Conservation (phyloP, 1,140 invertebrate genomes). For the Calephelis nemesis region DNA sequence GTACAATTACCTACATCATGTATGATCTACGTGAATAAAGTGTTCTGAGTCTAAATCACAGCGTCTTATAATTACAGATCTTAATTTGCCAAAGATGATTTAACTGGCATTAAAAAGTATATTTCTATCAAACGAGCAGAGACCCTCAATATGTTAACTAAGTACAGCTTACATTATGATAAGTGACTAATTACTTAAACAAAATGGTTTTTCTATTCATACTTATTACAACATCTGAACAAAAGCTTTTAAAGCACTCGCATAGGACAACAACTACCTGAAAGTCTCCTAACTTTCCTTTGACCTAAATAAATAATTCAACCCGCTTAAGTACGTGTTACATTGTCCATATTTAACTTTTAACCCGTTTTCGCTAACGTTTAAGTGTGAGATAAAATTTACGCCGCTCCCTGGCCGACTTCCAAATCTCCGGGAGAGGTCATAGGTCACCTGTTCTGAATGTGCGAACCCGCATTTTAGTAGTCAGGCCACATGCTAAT, state of each 20-base stretch:
- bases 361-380: slow-evolving; percentile 48
- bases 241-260: slow-evolving; percentile 6
- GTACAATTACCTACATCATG: too few relatives aligned
- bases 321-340: slow-evolving; percentile 35
- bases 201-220: background rate
- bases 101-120: too few relatives aligned
- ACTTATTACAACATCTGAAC: background rate
- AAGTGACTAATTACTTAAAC: background rate
- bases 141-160: too few relatives aligned
- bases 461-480: slow-evolving; percentile 48
- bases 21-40: too few relatives aligned
- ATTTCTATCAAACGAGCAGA: too few relatives aligned
- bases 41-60: too few relatives aligned
- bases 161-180: too few relatives aligned
- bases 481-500: slow-evolving; percentile 25
- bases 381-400: slow-evolving; percentile 53
- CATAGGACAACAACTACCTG: slow-evolving; percentile 7
- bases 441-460: slow-evolving; percentile 53
- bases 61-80: too few relatives aligned
- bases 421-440: slow-evolving; percentile 52
- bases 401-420: slow-evolving; percentile 44
- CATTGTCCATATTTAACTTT: slow-evolving; percentile 55
- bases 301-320: slow-evolving; percentile 45
- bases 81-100: too few relatives aligned
- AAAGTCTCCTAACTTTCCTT: slow-evolving; percentile 27